Evolutionary conservation across 30 jellyfish, hydroid and myxozoan genomes (phyloP), one percentile per base, ranked within the genome.

Genomic region (Aurelia aurita): DNA sequence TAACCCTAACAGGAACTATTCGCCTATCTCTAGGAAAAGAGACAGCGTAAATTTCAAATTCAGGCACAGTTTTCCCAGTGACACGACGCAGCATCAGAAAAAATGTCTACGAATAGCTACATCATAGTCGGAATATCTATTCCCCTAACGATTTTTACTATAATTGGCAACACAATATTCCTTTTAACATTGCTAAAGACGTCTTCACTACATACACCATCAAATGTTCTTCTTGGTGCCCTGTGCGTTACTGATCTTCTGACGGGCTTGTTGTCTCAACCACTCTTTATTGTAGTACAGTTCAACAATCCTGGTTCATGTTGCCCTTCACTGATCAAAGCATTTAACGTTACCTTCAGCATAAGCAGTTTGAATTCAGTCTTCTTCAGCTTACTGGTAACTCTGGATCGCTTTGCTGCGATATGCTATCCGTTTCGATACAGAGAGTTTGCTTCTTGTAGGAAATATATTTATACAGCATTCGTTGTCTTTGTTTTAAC

Each of bases 201-300:
- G 13, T 5, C 26, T 4, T 39, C 67, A 14, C 16, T 39, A 14
- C 81, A 69, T 5, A 69, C 67, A 43, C 81, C 81, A 3, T 39
- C 81, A 8, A 69, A 69, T 16, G 49, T 62, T 11, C 65, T 69
- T 4, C 68, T 69, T 2, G 67, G 39, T 14, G 45, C 49, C 49
- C 81, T 69, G 25, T 34, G 81, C 81, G 8, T 69, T 1, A 69
- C 35, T 19, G 81, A 69, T 34, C 20, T 69, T 15, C 23, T 69
- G 16, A 66, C 49, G 5, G 81, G 81, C 10, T 12, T 69, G 18
- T 2, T 69, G 1, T 43, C 51, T 13, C 81, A 69, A 20, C 81
- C 81, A 5, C 20, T 69, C 5, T 69, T 26, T 43, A 35, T 69
- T n/a, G 65, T 19, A 31, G 26, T 62, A 3, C 58, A 35, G 10